Conservation (phyloP, 2,888 invertebrate species). For the Scaeva pyrastri region DNA sequence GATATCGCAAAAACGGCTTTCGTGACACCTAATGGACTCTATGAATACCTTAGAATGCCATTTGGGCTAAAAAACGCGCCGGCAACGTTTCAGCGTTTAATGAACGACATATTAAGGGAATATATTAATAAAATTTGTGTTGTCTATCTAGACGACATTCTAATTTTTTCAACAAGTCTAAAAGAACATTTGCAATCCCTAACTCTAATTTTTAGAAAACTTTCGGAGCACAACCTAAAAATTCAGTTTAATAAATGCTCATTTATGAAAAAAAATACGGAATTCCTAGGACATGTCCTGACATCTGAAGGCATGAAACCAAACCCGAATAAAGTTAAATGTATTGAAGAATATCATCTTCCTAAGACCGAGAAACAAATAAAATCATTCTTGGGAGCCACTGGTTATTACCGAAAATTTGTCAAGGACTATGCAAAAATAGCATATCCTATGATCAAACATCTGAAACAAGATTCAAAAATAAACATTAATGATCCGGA, state of each 20-base stretch:
- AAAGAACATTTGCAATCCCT: no score
- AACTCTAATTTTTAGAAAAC: no score
- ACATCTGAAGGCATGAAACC: constrained; percentile 25
- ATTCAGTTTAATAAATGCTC: no score
- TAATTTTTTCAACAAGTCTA: no score
- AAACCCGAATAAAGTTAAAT: constrained; percentile 12
- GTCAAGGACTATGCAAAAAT: no score
- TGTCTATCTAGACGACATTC: constrained; percentile 19
- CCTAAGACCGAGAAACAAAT: constrained; percentile 5
- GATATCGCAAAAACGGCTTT: background rate
- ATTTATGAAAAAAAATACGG: background rate
- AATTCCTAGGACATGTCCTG: constrained; percentile 20
- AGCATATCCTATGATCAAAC: no score
- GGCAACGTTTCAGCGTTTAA: constrained; percentile 55
- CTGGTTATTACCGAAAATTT: no score
- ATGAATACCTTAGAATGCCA: background rate
- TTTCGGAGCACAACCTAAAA: no score
- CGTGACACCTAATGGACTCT: background rate
- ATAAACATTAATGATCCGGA: no score
- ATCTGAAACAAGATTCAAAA: no score
- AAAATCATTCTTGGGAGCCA: no score
- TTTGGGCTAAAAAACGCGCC: constrained; percentile 37
- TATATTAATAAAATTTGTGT: constrained; percentile 8
- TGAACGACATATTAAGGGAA: constrained; percentile 37
- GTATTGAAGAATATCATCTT: constrained; percentile 5